Evolutionary conservation across 2,888 invertebrate genomes (phyloP), one percentile per base, ranked within the genome.

Genomic region (Gordius sp.): DNA sequence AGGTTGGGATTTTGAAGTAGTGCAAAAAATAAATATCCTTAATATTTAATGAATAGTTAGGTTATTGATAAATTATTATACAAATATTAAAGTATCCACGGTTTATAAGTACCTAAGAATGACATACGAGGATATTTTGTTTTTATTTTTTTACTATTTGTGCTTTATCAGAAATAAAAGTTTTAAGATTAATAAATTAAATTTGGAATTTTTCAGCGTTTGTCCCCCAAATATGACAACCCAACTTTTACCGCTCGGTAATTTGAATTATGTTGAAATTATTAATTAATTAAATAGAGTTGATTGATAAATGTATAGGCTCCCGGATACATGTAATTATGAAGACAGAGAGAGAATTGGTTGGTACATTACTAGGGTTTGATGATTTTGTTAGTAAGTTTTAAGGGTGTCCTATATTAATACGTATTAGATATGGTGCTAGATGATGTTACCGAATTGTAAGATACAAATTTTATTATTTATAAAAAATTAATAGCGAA

Each of bases 271-370:
- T 47, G 23, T 54, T 54, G 4, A n/a, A 26, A 27, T 18, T 58
- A 1, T 59, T 59, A 1, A 2, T 28, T 58, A 57, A 20, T 57
- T 56, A 72, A 74, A 60, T 69, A 80, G 97, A 97, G 71, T 73
- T 97, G 64, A 89, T 97, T 25, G 97, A 99, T 69, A 99, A 99
- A 75, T 99, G 97, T 70, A 97, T 99, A 67, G 97, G 97, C 33
- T 93, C 93, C 1, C 75, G 87, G 61, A 93, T 99, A 65, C 97
- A 99, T 70, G 93, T 99, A 26, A 89, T 99, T 61, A 97, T 99
- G 97, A 99, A 97, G 72, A 91, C 89, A 69, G 97, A 99, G 68
- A 93, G 91, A 71, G 97, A 97, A 76, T 87, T 99, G 70, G 91
- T 93, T 13, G 97, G 97, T 60, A 93, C 91, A 0, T 70, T 99